phyloP scores from a whole-genome alignment of 2,888 invertebrate genomes.

The Agriotes lineatus region DNA sequence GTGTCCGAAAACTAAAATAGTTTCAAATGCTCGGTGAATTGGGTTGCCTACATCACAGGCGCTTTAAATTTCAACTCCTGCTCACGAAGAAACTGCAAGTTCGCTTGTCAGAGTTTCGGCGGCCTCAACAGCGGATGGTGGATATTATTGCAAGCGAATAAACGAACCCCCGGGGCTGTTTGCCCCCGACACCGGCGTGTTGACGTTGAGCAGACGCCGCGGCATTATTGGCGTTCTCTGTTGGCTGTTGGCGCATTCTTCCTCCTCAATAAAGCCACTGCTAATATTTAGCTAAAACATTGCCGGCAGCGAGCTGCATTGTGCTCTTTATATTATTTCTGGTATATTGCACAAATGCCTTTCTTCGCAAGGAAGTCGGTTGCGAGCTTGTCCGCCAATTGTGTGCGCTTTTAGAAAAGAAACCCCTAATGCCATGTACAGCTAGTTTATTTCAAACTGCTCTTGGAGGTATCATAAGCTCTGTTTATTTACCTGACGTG shows the following conservation, averaged over 20 bases:
- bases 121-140: background rate
- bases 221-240: conserved; percentile 59
- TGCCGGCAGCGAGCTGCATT: conserved; percentile 36
- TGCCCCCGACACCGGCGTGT: conserved; percentile 54
- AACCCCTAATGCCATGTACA: background rate
- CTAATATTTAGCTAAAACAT: conserved; percentile 44
- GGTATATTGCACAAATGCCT: conserved; percentile 40
- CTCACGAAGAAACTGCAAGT: background rate
- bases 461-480: no score
- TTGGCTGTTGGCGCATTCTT: conserved; percentile 54
- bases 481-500: no score
- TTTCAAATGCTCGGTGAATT: no score
- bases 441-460: no score
- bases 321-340: conserved; percentile 39
- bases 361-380: conserved; percentile 18
- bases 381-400: background rate
- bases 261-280: conserved; percentile 54
- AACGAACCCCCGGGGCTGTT: conserved; percentile 57
- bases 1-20: no score
- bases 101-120: background rate
- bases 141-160: conserved; percentile 49
- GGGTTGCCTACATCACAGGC: no score
- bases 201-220: conserved; percentile 55
- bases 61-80: no score
- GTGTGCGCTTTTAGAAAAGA: background rate